A percentile compares a stretch with the other conserved stretches of the same genome.
Conservation (phyloP, 2,113 vertebrate genomes). For the Sander lucioperca region DNA sequence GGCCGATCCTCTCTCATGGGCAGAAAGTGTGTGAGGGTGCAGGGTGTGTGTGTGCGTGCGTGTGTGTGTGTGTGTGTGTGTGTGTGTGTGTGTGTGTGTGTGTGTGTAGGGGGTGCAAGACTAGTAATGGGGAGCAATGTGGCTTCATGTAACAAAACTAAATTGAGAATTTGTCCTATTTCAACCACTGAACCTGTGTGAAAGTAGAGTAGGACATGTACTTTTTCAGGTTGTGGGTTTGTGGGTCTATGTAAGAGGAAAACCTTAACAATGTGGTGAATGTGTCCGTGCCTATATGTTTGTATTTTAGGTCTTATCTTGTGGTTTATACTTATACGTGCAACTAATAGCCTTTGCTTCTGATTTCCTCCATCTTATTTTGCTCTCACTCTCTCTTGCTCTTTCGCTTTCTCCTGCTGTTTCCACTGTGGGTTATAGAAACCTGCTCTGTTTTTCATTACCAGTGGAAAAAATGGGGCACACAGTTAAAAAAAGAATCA, state of each 20-base stretch:
- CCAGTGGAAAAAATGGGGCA: constrained; percentile 72
- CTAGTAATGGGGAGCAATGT: constrained; percentile 19
- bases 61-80: too few species aligned
- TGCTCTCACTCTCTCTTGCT: constrained; percentile 23
- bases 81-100: not conserved
- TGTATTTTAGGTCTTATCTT: constrained; percentile 24
- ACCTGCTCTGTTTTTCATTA: constrained; percentile 77
- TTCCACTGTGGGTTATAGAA: constrained; percentile 67
- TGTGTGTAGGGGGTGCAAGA: not conserved
- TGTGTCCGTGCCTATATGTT: not conserved
- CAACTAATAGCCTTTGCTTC: constrained; percentile 10
- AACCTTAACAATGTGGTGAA: not conserved
- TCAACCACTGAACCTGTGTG: constrained; percentile 34
- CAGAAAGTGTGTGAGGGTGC: constrained; percentile 58
- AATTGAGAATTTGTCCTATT: constrained; percentile 61
- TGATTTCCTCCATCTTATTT: constrained; percentile 45
- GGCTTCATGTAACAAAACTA: constrained; percentile 46
- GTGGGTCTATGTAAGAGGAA: constrained; percentile 23
- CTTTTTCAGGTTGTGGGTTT: constrained; percentile 28
- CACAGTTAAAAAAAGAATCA: constrained; percentile 65
- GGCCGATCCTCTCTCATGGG: constrained; percentile 78
- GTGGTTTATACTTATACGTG: not conserved
- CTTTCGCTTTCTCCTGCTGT: constrained; percentile 31
- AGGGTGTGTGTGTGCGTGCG: not conserved
- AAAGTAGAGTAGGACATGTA: constrained; percentile 56